These are phyloP conservation scores for Psittacara wagleri DNA, from an alignment of 2,113 vertebrate species.

Conservation along the genomic window DNA sequence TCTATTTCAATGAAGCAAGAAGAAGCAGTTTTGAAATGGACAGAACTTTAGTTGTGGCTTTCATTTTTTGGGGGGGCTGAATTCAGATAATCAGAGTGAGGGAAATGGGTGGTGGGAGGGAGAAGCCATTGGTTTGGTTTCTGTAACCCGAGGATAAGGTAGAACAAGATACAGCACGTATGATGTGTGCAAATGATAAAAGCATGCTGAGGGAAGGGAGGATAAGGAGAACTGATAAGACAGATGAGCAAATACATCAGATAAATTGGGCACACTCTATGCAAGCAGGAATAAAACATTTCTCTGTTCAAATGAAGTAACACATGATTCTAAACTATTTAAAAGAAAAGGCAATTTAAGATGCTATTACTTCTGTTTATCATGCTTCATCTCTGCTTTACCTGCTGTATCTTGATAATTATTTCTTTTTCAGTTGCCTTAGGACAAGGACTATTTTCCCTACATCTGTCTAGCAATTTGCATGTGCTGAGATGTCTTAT, in stretches of 20 bases:
- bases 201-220: neutral
- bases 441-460: neutral
- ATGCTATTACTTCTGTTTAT: neutral
- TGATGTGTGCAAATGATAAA: neutral
- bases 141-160: neutral
- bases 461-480: neutral
- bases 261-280: neutral
- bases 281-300: neutral
- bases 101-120: neutral
- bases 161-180: neutral
- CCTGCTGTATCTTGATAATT: neutral
- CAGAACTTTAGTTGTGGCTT: neutral
- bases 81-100: neutral
- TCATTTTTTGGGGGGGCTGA: neutral
- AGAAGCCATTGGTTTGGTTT: neutral
- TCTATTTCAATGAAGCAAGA: neutral
- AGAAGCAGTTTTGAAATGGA: neutral
- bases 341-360: neutral
- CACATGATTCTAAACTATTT: neutral
- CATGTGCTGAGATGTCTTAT: neutral
- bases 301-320: neutral
- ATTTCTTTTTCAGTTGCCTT: neutral
- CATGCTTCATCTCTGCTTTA: neutral
- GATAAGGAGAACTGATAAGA: neutral
- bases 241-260: neutral